A percentile compares a stretch with the other conserved stretches of the same genome.
These are phyloP conservation scores for Tangara arthus DNA, from an alignment of 2,797 vertebrate genomes.

Conservation along the genomic window DNA sequence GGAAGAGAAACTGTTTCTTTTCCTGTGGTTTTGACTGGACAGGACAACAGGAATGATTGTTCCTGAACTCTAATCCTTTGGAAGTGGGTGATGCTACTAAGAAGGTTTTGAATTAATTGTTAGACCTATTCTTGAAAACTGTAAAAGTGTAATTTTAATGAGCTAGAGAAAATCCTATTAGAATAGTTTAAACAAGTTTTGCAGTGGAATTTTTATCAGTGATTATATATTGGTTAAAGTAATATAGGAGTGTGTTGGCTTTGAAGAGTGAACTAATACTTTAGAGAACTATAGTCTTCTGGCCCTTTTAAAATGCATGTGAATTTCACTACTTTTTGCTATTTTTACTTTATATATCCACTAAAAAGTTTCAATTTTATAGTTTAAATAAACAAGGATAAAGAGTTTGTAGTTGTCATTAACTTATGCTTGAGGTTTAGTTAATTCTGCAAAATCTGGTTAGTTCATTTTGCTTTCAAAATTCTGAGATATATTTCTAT, in stretches of 20 bases:
- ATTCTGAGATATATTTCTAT: background rate
- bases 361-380: background rate
- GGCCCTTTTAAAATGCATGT: background rate
- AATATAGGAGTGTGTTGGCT: background rate
- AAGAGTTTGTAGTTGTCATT: background rate
- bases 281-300: background rate
- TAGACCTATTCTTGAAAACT: conserved; percentile 10
- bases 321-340: background rate
- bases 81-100: conserved; percentile 22
- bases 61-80: conserved; percentile 2
- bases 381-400: background rate
- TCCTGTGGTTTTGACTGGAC: background rate
- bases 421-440: background rate
- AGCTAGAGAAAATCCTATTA: conserved; percentile 58
- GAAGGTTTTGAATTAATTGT: conserved; percentile 47
- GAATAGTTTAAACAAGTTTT: conserved; percentile 30
- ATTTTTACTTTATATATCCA: background rate
- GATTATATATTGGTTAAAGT: background rate
- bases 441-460: conserved; percentile 5
- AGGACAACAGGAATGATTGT: rapidly evolving
- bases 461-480: background rate
- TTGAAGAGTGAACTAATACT: background rate
- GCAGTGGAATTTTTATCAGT: background rate
- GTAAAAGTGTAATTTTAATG: conserved; percentile 50
- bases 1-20: background rate